Percentiles rank a stretch among this genome's conserved stretches.
Conservation (phyloP, 2,113 vertebrate genomes). For the Lamprologus tigripictilis region DNA sequence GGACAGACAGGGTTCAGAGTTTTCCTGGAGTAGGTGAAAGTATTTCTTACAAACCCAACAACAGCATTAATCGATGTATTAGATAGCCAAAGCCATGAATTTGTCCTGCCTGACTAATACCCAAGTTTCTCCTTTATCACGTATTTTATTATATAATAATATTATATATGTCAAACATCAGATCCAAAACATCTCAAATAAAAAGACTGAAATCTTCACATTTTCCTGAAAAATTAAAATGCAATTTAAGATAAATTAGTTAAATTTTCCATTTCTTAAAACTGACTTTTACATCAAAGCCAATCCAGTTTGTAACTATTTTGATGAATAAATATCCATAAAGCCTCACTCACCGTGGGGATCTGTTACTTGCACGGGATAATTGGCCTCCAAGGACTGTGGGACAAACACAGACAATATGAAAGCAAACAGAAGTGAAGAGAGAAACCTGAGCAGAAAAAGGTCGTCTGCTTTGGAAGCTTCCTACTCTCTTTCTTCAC, state of each 20-base stretch:
- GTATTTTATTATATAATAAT: neutral
- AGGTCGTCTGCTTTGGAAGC: neutral
- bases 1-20: neutral
- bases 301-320: neutral
- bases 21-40: neutral
- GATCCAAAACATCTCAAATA: neutral
- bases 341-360: conserved; percentile 74
- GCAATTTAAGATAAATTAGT: neutral
- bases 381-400: conserved; percentile 85
- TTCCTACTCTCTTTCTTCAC: neutral
- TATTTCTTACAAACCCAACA: neutral
- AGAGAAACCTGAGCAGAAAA: neutral
- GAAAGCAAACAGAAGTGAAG: neutral
- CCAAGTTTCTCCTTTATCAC: neutral
- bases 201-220: neutral
- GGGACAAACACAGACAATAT: neutral
- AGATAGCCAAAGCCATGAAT: neutral
- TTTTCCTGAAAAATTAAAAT: neutral
- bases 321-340: neutral
- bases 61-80: neutral
- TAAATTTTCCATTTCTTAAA: neutral
- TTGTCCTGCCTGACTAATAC: neutral
- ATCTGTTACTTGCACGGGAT: conserved; percentile 91
- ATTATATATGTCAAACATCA: too few species aligned
- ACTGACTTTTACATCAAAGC: neutral